Evolutionary conservation across 2,113 vertebrate species (phyloP).

Genomic region (Pedetes capensis): DNA sequence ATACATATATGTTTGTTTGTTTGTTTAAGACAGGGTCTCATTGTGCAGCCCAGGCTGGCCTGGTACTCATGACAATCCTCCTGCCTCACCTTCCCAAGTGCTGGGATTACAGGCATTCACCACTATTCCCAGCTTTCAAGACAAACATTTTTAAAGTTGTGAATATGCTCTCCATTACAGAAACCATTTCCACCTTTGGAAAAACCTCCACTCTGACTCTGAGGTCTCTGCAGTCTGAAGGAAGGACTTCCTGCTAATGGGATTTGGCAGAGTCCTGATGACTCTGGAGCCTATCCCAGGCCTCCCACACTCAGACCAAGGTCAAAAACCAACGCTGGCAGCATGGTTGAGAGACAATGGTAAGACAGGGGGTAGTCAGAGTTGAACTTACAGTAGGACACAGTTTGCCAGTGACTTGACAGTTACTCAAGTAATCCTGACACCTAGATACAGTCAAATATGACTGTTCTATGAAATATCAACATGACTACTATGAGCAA

Average conservation of each 20-base stretch:
- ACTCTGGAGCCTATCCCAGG: not conserved
- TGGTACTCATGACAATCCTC: too few species aligned
- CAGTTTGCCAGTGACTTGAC: not conserved
- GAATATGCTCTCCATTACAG: not conserved
- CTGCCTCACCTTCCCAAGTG: too few species aligned
- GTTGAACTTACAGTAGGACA: not conserved
- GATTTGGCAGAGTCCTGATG: not conserved
- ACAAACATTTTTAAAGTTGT: constrained; percentile 35
- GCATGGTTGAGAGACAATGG: not conserved
- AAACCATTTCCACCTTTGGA: not conserved
- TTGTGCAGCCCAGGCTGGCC: too few species aligned
- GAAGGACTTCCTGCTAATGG: not conserved
- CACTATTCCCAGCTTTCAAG: not conserved
- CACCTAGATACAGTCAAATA: not conserved
- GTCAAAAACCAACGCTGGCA: not conserved
- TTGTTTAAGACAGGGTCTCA: too few species aligned
- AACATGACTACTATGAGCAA: not conserved
- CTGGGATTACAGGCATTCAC: too few species aligned
- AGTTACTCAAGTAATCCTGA: constrained; percentile 9
- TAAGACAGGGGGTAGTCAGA: not conserved
- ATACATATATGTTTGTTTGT: too few species aligned
- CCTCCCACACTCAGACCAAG: not conserved
- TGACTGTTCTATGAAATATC: not conserved
- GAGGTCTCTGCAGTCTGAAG: not conserved
- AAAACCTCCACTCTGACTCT: not conserved